phyloP scores from a whole-genome alignment of 1,140 invertebrate species.

The Caenorhabditis elegans region WBcel235 BX284606.5:2525001-2525500 shows the following conservation, averaged over 20 bases:
- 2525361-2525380: too few relatives aligned
- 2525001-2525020: constrained; percentile 24
- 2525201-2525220: constrained; percentile 10
- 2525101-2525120: background rate
- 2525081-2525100: background rate
- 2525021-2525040: background rate
- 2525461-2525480: background rate
- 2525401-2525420: too few relatives aligned
- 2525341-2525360: constrained; percentile 6
- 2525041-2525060: background rate
- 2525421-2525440: too few relatives aligned
- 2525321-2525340: constrained; percentile 2
- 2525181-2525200: background rate
- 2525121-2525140: constrained; percentile 19
- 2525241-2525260: background rate
- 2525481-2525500: background rate
- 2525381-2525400: background rate
- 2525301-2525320: constrained; percentile 8
- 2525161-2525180: background rate
- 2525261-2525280: constrained; percentile 15
- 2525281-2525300: constrained; percentile 13
- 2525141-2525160: background rate
- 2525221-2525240: background rate
- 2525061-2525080: background rate
- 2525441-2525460: background rate